Percentiles rank a stretch among this genome's conserved stretches.
These are phyloP conservation scores for Okamejei kenojei DNA, from an alignment of 2,797 vertebrate genomes.

Conservation along the genomic window DNA sequence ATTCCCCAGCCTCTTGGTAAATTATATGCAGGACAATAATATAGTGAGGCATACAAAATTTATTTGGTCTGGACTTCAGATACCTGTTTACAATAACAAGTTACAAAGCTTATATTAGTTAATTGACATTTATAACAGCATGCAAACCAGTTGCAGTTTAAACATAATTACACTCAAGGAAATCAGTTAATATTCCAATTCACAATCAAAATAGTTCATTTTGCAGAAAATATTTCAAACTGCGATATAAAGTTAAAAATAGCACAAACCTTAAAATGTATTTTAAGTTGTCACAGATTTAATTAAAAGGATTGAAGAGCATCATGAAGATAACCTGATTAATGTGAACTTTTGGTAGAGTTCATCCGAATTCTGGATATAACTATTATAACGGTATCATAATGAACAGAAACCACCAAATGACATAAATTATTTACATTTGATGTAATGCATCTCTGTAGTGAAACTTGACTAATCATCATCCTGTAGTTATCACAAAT, in stretches of 20 bases:
- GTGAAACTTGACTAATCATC: not conserved
- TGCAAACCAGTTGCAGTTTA: slow-evolving; percentile 36
- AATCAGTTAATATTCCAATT: slow-evolving; percentile 18
- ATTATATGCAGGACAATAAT: not conserved
- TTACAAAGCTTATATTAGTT: slow-evolving; percentile 5
- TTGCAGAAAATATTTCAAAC: not conserved
- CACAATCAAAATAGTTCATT: not conserved
- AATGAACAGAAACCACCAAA: not conserved
- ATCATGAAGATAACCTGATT: not conserved
- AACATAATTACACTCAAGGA: slow-evolving; percentile 15
- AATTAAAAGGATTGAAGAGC: not conserved
- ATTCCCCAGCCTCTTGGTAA: not conserved
- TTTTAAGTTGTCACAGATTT: not conserved
- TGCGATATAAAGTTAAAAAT: not conserved
- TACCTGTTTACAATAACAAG: not conserved
- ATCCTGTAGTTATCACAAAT: not conserved
- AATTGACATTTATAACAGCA: slow-evolving; percentile 3
- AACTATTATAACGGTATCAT: no score
- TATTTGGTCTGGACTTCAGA: slow-evolving; percentile 11
- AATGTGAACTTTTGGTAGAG: not conserved
- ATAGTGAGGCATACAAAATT: not conserved
- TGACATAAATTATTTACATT: not conserved
- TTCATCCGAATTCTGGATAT: slow-evolving; percentile 12
- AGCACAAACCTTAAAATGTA: not conserved
- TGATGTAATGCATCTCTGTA: not conserved